Base-by-base conservation (phyloP, 2,888 invertebrate genomes). In the Chloroclystis v-ata region DNA sequence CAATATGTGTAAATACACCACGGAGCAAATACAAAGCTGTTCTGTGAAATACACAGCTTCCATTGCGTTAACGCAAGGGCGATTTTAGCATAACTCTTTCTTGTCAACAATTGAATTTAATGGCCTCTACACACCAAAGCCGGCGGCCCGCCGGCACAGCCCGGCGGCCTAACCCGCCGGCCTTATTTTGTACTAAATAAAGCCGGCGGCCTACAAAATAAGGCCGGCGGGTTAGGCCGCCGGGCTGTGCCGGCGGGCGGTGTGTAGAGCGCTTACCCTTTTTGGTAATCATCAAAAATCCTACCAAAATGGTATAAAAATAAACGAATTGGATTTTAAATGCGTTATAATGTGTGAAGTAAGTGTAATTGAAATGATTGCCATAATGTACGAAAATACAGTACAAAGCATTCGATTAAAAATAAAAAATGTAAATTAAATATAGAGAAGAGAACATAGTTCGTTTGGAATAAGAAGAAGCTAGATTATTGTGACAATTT, bases 1-100 rank as follows among this genome's bases (percentile, higher is more conserved):
- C 86, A 85, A 50, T 86, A 86, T 49, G 84, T 86, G 61, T 86
- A 72, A 79, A 58, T 40, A 25, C 47, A n/a, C n/a, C n/a, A n/a
- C n/a, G n/a, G n/a, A n/a, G n/a, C n/a, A n/a, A n/a, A n/a, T n/a
- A n/a, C n/a, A n/a, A n/a, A n/a, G n/a, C n/a, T n/a, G n/a, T n/a
- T n/a, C n/a, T n/a, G n/a, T n/a, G n/a, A n/a, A n/a, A n/a, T n/a
- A 41, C 16, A 39, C 37, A 43, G 47, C 25, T 9, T 24, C 16
- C 28, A 43, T 11, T 8, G 37, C 37, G 37, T 41, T 24, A 8
- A 47, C 35, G 37, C 37, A 38, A 28, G 5, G 20, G 42, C 33
- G 38, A 56, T 42, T 16, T 33, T 14, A 16, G 32, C n/a, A n/a
- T 10, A 35, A 35, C 35, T 20, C 20, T 35, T 33, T 35, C 35